Percentiles rank a stretch among this genome's conserved stretches.
phyloP scores from a whole-genome alignment of 2,113 vertebrate species.

The Sorex fumeus region DNA sequence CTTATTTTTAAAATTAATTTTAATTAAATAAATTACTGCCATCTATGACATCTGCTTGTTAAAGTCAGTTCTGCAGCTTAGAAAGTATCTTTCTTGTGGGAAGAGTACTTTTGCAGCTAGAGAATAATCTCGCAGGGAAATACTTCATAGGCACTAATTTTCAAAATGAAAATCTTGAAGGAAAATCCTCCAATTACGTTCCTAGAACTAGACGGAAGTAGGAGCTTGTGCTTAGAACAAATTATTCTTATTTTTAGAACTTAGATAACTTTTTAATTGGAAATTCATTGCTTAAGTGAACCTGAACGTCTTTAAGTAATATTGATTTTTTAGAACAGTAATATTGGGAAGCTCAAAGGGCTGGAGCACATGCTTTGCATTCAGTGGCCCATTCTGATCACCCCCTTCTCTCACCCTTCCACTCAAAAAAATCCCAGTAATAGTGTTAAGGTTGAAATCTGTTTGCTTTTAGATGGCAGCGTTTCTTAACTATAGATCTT shows the following conservation, averaged over 20 bases:
- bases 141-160: too few relatives aligned
- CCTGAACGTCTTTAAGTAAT: not conserved
- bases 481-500: not conserved
- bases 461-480: not conserved
- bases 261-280: not conserved
- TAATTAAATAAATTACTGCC: not conserved
- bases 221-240: not conserved
- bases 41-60: not conserved
- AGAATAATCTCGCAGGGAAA: not conserved
- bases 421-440: not conserved
- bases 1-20: not conserved
- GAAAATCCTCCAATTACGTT: accelerated
- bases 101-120: not conserved
- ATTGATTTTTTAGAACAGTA: not conserved
- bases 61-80: not conserved
- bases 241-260: not conserved
- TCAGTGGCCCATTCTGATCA: too few relatives aligned
- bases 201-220: too few relatives aligned
- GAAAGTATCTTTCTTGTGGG: not conserved
- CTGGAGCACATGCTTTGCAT: too few relatives aligned
- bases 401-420: too few relatives aligned
- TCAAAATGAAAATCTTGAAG: not conserved
- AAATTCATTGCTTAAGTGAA: not conserved
- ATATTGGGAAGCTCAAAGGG: too few relatives aligned
- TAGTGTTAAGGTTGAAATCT: not conserved